phyloP scores from a whole-genome alignment of 2,113 vertebrate species.

The Lethenteron reissneri region DNA sequence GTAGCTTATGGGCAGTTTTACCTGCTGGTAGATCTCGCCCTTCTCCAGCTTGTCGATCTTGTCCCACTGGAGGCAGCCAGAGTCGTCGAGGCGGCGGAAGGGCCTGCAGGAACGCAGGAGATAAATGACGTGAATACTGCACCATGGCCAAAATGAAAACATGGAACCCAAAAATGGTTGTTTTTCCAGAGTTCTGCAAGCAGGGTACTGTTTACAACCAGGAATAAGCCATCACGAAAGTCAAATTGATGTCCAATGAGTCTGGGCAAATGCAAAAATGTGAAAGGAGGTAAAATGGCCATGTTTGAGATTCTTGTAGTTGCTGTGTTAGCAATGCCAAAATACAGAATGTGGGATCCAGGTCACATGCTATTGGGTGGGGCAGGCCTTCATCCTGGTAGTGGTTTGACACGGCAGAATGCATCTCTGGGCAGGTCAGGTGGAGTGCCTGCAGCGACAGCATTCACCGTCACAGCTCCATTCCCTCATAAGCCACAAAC shows the following conservation, averaged over 20 bases:
- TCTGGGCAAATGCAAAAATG: accelerated
- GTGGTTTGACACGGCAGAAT: too few species aligned
- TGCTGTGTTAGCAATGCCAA: too few species aligned
- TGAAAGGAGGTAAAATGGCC: not conserved
- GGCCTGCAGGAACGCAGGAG: constrained; percentile 19
- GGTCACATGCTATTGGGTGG: too few species aligned
- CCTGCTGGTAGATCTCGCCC: constrained; percentile 45
- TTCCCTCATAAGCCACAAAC: too few species aligned
- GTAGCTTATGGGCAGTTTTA: constrained; percentile 12
- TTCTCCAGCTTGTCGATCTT: constrained; percentile 36
- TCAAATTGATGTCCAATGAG: not conserved
- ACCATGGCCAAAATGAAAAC: not conserved
- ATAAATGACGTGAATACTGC: not conserved
- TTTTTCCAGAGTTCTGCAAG: not conserved
- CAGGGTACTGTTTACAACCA: not conserved
- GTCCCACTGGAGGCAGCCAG: constrained; percentile 37
- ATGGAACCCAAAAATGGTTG: too few species aligned
- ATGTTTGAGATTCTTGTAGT: too few species aligned
- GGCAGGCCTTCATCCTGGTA: too few species aligned
- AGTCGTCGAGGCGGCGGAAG: constrained; percentile 38
- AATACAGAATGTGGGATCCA: too few species aligned
- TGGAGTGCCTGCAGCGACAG: too few species aligned
- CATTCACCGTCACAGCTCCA: too few species aligned
- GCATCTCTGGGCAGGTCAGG: too few species aligned
- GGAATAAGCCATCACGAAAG: not conserved